A percentile compares a stretch with the other conserved stretches of the same genome.
Evolutionary conservation across 1,140 invertebrate species (phyloP).

Genomic region (Rhopalosiphum maidis): DNA sequence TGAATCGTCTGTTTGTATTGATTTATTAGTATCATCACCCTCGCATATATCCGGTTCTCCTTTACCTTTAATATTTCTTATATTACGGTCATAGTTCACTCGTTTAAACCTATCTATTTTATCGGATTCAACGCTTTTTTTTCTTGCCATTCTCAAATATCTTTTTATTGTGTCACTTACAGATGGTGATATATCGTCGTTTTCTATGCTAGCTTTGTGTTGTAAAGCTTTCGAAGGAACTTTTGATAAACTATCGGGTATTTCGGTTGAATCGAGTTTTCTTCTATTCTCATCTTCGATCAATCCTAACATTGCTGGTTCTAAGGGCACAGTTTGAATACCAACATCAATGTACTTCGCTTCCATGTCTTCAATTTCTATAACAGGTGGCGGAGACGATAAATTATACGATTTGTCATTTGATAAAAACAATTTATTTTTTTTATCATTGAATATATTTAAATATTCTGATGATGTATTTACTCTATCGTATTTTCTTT

Average conservation of each 20-base stretch:
- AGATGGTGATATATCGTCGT: conserved; percentile 83
- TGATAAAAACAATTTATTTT: neutral
- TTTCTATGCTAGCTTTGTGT: conserved; percentile 76
- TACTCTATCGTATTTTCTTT: conserved; percentile 63
- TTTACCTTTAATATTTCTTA: conserved; percentile 82
- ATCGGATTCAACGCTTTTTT: conserved; percentile 81
- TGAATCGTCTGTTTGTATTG: conserved; percentile 76
- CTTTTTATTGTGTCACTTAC: conserved; percentile 85
- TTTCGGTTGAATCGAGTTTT: conserved; percentile 62
- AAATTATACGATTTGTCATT: conserved; percentile 60
- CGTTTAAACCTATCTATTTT: conserved; percentile 83
- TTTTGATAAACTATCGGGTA: conserved; percentile 62
- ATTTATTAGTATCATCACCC: conserved; percentile 74
- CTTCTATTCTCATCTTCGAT: conserved; percentile 64
- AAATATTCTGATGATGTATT: conserved; percentile 62
- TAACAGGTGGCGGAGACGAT: conserved; percentile 71
- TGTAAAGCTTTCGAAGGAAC: conserved; percentile 64
- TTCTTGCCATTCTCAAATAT: conserved; percentile 82
- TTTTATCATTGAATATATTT: conserved; percentile 60
- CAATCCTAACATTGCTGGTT: conserved; percentile 66
- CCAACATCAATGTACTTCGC: conserved; percentile 60
- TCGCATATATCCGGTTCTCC: conserved; percentile 76
- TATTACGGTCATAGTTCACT: conserved; percentile 85
- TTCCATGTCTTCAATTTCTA: conserved; percentile 68
- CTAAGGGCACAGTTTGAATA: conserved; percentile 70